Evolutionary conservation across 1,140 invertebrate species (phyloP).

Genomic region (Drosophila rufa): DNA sequence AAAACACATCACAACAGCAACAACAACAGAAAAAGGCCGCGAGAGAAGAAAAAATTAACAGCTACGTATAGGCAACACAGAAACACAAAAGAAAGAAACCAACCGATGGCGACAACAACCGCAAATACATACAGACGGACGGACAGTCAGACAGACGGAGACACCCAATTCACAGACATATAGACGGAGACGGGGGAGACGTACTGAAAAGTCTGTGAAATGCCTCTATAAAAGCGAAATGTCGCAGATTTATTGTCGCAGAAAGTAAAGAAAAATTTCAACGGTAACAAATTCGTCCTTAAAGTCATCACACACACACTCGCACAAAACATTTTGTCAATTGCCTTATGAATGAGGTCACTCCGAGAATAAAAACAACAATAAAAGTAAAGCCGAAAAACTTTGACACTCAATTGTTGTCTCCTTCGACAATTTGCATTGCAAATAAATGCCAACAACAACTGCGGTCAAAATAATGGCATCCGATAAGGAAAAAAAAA

Average conservation of each 20-base stretch:
- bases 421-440: conserved; percentile 60
- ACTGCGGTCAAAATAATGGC: conserved; percentile 31
- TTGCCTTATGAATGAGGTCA: conserved; percentile 61
- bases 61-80: conserved; percentile 67
- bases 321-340: conserved; percentile 25
- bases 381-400: conserved; percentile 27
- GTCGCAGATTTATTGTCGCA: conserved; percentile 58
- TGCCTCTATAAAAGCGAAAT: conserved; percentile 15
- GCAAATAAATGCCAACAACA: conserved; percentile 63
- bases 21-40: conserved; percentile 69
- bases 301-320: neutral
- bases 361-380: conserved; percentile 20
- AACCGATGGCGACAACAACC: conserved; percentile 67
- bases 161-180: conserved; percentile 18
- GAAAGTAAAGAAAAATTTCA: conserved; percentile 26
- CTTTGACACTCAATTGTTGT: conserved; percentile 47
- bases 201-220: conserved; percentile 72
- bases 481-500: conserved; percentile 7
- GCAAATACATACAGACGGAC: conserved; percentile 36
- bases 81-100: conserved; percentile 69
- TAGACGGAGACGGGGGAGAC: neutral
- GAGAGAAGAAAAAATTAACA: conserved; percentile 65
- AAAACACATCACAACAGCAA: conserved; percentile 78
- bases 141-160: conserved; percentile 12
- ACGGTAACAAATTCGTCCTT: conserved; percentile 21